Percentiles rank a stretch among this genome's conserved stretches.
Conservation (phyloP, 2,113 vertebrate genomes). For the Dicerorhinus sumatrensis region DNA sequence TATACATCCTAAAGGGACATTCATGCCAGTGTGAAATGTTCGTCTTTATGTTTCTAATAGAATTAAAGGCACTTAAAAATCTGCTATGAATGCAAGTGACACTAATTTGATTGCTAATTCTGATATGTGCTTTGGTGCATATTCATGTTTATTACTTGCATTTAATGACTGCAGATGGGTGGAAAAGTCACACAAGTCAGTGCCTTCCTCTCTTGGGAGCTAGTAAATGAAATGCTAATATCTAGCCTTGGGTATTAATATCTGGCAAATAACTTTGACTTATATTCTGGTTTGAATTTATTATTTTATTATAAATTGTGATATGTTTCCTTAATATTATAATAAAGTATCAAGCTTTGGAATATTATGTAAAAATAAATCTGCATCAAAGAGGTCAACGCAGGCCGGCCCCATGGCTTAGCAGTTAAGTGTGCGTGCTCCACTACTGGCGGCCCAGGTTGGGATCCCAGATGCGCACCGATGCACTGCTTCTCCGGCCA, state of each 20-base stretch:
- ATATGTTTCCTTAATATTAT: not conserved
- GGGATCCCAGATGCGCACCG: no score
- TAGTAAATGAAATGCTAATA: not conserved
- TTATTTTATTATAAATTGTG: constrained; percentile 34
- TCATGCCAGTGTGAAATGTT: not conserved
- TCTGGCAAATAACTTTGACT: not conserved
- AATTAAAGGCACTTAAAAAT: constrained; percentile 38
- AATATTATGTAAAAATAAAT: not conserved
- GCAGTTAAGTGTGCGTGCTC: no score
- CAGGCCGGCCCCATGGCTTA: no score
- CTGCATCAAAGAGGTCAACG: not conserved
- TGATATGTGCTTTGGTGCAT: constrained; percentile 18
- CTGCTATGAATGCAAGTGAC: not conserved
- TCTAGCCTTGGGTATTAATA: not conserved
- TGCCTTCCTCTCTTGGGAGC: not conserved
- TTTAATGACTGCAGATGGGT: constrained; percentile 51
- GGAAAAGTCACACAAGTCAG: not conserved
- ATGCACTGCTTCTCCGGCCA: no score
- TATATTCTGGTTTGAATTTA: not conserved
- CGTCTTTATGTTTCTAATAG: not conserved
- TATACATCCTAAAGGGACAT: constrained; percentile 27
- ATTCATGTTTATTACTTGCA: constrained; percentile 61
- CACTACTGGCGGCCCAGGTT: no score
- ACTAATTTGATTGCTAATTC: constrained; percentile 60
- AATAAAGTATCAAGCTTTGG: not conserved